A percentile compares a stretch with the other conserved stretches of the same genome.
Evolutionary conservation across 1,140 invertebrate genomes (phyloP).

Genomic region (Polyergus mexicanus): DNA sequence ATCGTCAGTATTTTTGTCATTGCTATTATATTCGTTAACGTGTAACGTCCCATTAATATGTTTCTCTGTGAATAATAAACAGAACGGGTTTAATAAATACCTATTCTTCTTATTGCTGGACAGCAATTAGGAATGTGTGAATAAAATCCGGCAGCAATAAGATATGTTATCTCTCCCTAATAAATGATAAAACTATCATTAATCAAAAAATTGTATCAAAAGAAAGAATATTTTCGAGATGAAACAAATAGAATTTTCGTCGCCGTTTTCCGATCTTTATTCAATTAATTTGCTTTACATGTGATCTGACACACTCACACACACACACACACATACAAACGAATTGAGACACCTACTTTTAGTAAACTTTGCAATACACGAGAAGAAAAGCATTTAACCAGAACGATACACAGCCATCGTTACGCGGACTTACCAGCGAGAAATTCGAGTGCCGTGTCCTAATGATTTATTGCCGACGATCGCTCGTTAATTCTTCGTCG

Average conservation of each 20-base stretch:
- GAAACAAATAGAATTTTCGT: neutral
- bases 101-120: neutral
- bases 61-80: constrained; percentile 24
- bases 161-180: neutral
- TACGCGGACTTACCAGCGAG: constrained; percentile 34
- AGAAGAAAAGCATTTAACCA: neutral
- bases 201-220: neutral
- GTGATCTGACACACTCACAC: neutral
- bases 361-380: neutral
- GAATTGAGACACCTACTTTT: neutral
- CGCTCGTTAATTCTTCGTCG: constrained; percentile 50
- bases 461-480: constrained; percentile 59
- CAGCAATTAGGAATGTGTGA: neutral
- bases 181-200: neutral
- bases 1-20: constrained; percentile 6
- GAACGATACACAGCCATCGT: constrained; percentile 24
- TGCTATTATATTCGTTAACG: constrained; percentile 22
- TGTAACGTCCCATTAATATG: neutral
- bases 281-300: neutral
- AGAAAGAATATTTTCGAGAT: neutral
- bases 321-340: neutral
- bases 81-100: neutral
- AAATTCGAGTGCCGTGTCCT: constrained; percentile 15
- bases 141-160: neutral
- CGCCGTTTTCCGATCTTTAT: neutral